phyloP scores from a whole-genome alignment of 2,888 invertebrate genomes.

The Sclerodermus sp. region DNA sequence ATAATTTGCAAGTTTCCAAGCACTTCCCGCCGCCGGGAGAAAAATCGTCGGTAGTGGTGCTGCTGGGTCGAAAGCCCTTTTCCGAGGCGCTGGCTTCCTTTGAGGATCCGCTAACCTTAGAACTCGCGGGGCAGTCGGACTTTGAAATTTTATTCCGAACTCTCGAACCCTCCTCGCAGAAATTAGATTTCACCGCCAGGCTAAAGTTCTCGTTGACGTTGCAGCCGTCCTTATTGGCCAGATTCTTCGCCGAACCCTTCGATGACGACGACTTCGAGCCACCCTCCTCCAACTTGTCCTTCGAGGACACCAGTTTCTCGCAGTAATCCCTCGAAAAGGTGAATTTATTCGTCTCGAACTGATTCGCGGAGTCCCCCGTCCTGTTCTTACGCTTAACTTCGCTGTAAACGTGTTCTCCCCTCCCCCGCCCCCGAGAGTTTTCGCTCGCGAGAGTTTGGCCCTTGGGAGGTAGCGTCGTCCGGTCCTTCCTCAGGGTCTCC shows the following conservation, averaged over 20 bases:
- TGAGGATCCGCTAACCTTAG: not conserved
- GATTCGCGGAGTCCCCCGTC: constrained; percentile 5
- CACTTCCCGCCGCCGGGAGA: constrained; percentile 12
- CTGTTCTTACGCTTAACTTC: constrained; percentile 30
- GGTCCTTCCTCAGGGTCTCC: not conserved
- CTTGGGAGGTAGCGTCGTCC: not conserved
- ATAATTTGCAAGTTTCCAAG: constrained; percentile 32
- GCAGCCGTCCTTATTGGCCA: not conserved
- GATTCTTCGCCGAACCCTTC: no score
- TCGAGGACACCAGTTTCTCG: constrained; percentile 18
- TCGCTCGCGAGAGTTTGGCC: no score
- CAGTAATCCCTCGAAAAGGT: constrained; percentile 25
- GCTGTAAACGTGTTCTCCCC: constrained; percentile 27
- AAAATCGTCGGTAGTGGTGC: no score
- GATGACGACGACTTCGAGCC: constrained; percentile 1
- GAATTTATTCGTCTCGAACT: constrained; percentile 16
- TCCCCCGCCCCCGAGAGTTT: no score
- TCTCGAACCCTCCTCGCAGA: constrained; percentile 18
- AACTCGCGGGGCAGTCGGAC: constrained; percentile 13
- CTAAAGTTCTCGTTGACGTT: constrained; percentile 41
- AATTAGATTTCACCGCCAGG: constrained; percentile 35
- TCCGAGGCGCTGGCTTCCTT: not conserved
- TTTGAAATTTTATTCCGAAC: constrained; percentile 17
- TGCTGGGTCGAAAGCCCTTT: not conserved
- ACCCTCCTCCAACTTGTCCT: constrained; percentile 7